Conservation (phyloP, 1,140 invertebrate species). For the Drosophila bocki region DNA sequence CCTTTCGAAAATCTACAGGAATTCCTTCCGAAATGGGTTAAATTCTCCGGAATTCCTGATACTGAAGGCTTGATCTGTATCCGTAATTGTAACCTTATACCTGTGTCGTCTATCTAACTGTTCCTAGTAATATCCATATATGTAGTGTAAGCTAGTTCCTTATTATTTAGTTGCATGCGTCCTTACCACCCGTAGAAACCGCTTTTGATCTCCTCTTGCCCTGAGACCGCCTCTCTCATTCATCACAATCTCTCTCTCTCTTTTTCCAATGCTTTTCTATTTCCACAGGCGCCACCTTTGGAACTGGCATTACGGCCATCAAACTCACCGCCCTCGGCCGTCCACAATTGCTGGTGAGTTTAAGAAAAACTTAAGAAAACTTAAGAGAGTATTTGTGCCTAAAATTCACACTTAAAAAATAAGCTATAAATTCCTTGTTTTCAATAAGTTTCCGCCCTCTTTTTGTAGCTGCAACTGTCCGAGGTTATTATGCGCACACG, state of each 20-base stretch:
- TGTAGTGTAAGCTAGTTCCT: slow-evolving; percentile 2
- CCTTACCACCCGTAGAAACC: not conserved
- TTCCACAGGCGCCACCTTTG: slow-evolving; percentile 93
- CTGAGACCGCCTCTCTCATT: slow-evolving; percentile 36
- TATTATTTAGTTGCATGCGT: slow-evolving; percentile 1
- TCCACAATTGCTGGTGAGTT: slow-evolving; percentile 95
- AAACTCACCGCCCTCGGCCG: slow-evolving; percentile 98
- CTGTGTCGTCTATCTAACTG: slow-evolving; percentile 1
- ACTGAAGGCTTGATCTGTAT: slow-evolving; percentile 1
- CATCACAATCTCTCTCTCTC: slow-evolving; percentile 46
- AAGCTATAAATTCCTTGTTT: too few relatives aligned
- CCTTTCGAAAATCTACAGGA: too few relatives aligned
- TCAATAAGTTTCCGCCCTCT: too few relatives aligned
- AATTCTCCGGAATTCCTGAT: too few relatives aligned
- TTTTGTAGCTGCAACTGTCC: slow-evolving; percentile 94
- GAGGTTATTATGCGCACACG: slow-evolving; percentile 98
- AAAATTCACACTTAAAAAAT: too few relatives aligned
- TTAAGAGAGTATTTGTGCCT: too few relatives aligned
- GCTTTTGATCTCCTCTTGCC: slow-evolving; percentile 11
- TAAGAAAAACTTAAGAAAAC: too few relatives aligned
- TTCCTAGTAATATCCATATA: slow-evolving; percentile 1
- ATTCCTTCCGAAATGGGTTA: too few relatives aligned
- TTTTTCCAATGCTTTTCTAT: slow-evolving; percentile 79
- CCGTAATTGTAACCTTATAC: not conserved
- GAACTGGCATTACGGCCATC: slow-evolving; percentile 98